A percentile compares a stretch with the other conserved stretches of the same genome.
phyloP scores from a whole-genome alignment of 2,888 invertebrate species.

The Eupelmus urozonus region DNA sequence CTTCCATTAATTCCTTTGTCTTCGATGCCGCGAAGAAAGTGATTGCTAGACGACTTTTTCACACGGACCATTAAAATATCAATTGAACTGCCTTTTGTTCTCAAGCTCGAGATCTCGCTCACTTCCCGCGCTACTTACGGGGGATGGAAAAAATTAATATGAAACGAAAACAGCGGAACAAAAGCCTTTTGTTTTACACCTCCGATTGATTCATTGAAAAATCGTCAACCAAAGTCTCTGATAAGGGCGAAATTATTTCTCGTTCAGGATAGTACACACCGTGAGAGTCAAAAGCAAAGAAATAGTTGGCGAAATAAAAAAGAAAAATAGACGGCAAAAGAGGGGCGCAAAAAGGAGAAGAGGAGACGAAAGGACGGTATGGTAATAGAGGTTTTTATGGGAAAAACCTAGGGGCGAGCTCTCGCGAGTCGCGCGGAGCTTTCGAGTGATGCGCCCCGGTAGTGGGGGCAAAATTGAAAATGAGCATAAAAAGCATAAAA shows the following conservation, averaged over 20 bases:
- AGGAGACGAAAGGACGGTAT: conserved; percentile 65
- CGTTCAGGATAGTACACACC: neutral
- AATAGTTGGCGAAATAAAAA: conserved; percentile 15
- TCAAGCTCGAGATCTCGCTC: neutral
- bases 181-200: neutral
- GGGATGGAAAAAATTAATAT: neutral
- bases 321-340: conserved; percentile 3
- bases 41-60: conserved; percentile 71
- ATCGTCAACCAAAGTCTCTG: neutral
- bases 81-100: conserved; percentile 65
- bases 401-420: conserved; percentile 67
- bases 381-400: conserved; percentile 75
- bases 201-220: neutral
- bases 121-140: neutral
- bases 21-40: conserved; percentile 66
- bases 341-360: conserved; percentile 38
- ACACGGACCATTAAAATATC: conserved; percentile 75
- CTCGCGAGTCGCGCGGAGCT: no score
- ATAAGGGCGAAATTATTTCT: conserved; percentile 13
- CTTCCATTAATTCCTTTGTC: conserved; percentile 77
- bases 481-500: conserved; percentile 75
- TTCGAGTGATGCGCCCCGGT: conserved; percentile 47
- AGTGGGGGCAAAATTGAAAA: conserved; percentile 74
- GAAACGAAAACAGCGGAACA: neutral
- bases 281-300: neutral